These are phyloP conservation scores for Puffinus mauretanicus DNA, from an alignment of 2,113 vertebrate species.

Conservation along the genomic window DNA sequence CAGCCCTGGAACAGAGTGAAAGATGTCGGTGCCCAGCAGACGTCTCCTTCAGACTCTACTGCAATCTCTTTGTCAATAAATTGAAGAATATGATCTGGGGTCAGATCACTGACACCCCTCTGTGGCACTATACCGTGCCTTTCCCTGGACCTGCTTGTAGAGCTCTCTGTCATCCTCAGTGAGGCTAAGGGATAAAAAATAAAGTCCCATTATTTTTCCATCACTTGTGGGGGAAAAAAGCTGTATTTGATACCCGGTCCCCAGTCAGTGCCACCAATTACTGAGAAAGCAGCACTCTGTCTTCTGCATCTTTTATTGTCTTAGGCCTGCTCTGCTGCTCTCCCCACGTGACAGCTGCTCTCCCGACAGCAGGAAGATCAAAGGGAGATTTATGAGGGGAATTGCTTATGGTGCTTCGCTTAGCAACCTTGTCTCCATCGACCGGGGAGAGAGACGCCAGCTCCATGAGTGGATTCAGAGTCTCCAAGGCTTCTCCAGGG, in stretches of 20 bases:
- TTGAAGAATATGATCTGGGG: neutral
- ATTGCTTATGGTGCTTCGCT: neutral
- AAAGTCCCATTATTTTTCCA: neutral
- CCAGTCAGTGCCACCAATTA: neutral
- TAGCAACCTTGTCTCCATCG: neutral
- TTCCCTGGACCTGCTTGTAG: neutral
- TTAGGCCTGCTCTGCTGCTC: neutral
- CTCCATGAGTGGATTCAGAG: neutral
- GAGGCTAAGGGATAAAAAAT: neutral
- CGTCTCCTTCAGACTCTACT: neutral
- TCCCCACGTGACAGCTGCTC: neutral
- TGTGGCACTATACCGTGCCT: neutral
- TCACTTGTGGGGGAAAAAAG: neutral
- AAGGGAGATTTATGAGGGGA: conserved; percentile 15
- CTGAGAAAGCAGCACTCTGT: neutral
- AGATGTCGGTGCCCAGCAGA: neutral
- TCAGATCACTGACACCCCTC: neutral
- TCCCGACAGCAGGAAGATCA: neutral
- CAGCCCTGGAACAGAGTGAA: neutral
- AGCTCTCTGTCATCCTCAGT: neutral
- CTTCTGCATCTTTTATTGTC: neutral
- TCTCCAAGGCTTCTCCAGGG: conserved; percentile 23
- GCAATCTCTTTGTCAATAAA: neutral
- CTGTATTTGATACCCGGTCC: neutral
- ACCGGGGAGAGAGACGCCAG: neutral